Evolutionary conservation across 2,113 vertebrate species (phyloP).

Genomic region (Xenopus laevis): DNA sequence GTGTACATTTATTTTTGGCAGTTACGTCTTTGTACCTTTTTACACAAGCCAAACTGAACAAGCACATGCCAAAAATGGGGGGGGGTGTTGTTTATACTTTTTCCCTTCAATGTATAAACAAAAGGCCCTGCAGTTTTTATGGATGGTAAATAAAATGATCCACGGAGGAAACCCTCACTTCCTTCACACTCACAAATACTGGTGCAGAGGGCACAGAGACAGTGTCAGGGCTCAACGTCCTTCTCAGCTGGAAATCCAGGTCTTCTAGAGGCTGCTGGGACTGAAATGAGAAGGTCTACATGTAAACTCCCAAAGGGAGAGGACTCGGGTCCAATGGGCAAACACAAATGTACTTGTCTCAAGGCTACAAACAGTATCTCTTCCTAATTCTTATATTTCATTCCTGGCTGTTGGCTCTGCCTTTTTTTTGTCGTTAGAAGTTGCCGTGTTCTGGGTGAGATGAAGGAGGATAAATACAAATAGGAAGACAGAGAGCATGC

Average conservation of each 20-base stretch:
- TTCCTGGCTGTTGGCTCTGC: not conserved
- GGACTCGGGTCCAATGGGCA: not conserved
- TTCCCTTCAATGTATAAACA: constrained; percentile 14
- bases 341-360: not conserved
- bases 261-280: constrained; percentile 94
- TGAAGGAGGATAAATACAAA: constrained; percentile 21
- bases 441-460: constrained; percentile 40
- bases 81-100: no score
- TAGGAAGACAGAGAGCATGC: constrained; percentile 17
- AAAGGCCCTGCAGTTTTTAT: no score
- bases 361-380: not conserved
- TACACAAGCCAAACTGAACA: no score
- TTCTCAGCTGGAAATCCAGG: constrained; percentile 88
- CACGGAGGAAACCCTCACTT: not conserved
- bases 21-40: no score
- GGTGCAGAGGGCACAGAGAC: constrained; percentile 62
- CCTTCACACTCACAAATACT: constrained; percentile 62
- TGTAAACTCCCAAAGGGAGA: constrained; percentile 23
- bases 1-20: no score
- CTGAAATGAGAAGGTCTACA: constrained; percentile 55
- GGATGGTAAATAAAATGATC: no score
- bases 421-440: no score
- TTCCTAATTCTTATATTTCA: not conserved
- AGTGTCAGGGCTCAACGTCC: constrained; percentile 89
- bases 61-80: no score